Evolutionary conservation across 2,888 invertebrate species (phyloP), one percentile per base, ranked within the genome.

Genomic region (Parochlus steinenii): DNA sequence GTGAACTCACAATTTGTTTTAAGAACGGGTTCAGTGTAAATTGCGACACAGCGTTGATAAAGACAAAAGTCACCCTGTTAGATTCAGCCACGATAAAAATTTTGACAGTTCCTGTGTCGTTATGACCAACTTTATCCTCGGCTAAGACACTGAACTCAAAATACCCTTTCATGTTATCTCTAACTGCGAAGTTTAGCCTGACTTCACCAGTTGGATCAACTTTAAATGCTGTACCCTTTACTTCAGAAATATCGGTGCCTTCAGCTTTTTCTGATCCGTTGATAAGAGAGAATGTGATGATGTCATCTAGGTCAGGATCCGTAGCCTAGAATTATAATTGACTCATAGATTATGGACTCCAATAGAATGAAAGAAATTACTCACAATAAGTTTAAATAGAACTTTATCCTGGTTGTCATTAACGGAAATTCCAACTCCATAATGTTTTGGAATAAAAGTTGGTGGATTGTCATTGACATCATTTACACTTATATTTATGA

Each of bases 381-480:
- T 45, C 48, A 69, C 69, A 48, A 53, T 52, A 5, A 70, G 54
- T 5, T 54, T 58, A 1, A 68, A 46, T 12, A 71, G 51, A n/a
- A 53, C 51, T 41, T 62, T 64, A 39, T 56, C 58, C 24, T 62
- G 53, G 6, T 47, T 45, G 45, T 67, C 65, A 1, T 50, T 47
- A 1, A 55, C 52, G 2, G 67, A 63, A 19, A 69, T 63, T 12
- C 69, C 69, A 3, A 63, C 66, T 0, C 62, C 61, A 58, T 64
- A 68, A 3, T 60, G 37, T 0, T 47, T 35, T n/a, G 52, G 47
- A 5, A 47, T 49, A 51, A 74, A 75, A 26, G 49, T 46, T 1
- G 74, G 75, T 28, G 45, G 41, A 44, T 67, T 62, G 27, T 71
- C 71, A 44, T 73, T 67, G 1, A 66, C 62, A 51, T 74, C 74